Evolutionary conservation across 2,797 vertebrate species (phyloP).

Genomic region (Bufotes viridis): DNA sequence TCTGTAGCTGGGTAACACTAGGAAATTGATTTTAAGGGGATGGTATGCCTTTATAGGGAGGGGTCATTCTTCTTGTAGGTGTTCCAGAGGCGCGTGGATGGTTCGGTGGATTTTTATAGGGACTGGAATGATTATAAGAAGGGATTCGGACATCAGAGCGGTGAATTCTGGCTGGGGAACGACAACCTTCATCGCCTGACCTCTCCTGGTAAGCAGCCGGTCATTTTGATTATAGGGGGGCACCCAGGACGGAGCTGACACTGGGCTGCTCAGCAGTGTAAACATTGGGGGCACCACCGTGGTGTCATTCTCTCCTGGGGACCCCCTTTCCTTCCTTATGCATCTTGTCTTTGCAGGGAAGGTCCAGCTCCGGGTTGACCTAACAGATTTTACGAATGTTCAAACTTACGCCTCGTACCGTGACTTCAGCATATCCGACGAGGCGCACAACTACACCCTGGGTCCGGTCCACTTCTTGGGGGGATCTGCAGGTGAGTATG

Average conservation of each 20-base stretch:
- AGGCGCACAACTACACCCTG: slow-evolving; percentile 29
- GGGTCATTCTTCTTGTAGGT: slow-evolving; percentile 50
- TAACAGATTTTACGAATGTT: slow-evolving; percentile 22
- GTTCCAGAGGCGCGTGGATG: slow-evolving; percentile 67
- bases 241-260: too few species aligned
- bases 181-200: slow-evolving; percentile 64
- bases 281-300: background rate
- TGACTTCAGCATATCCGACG: slow-evolving; percentile 8
- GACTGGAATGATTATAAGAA: slow-evolving; percentile 64
- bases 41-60: background rate
- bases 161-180: slow-evolving; percentile 68
- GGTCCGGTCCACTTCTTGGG: background rate
- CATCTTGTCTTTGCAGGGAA: background rate
- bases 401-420: slow-evolving; percentile 16
- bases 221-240: too few species aligned
- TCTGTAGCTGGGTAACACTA: background rate
- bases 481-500: slow-evolving; percentile 29
- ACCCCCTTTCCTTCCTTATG: background rate
- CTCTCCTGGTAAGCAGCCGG: slow-evolving; percentile 12
- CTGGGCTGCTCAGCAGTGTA: background rate
- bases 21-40: background rate
- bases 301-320: background rate
- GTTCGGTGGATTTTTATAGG: slow-evolving; percentile 66
- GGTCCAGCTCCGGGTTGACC: slow-evolving; percentile 30
- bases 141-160: slow-evolving; percentile 66